These are phyloP conservation scores for Zaprionus tsacasi DNA, from an alignment of 1,140 invertebrate species.

Conservation along the genomic window DNA sequence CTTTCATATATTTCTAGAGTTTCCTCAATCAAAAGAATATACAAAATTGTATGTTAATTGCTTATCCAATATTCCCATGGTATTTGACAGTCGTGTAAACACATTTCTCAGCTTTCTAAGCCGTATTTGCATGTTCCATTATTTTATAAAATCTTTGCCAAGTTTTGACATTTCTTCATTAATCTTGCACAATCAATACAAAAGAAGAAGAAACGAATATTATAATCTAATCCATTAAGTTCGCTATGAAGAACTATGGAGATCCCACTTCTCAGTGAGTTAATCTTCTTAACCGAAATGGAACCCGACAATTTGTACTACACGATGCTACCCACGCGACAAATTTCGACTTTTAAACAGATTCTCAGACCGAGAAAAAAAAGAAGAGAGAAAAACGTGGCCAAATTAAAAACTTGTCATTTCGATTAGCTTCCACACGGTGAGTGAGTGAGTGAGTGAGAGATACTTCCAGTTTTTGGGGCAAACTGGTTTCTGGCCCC, in stretches of 20 bases:
- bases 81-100: not conserved
- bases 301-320: constrained; percentile 44
- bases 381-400: constrained; percentile 38
- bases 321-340: constrained; percentile 42
- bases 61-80: not conserved
- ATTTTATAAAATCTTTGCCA: constrained; percentile 22
- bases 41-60: not conserved
- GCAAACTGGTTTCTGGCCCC: constrained; percentile 31
- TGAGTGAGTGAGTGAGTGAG: not conserved
- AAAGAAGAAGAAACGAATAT: not conserved
- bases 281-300: constrained; percentile 38
- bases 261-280: not conserved
- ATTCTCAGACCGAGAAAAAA: constrained; percentile 18
- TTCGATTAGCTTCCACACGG: constrained; percentile 58
- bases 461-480: not conserved
- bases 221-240: constrained; percentile 24
- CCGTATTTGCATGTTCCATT: constrained; percentile 5
- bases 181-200: constrained; percentile 18
- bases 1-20: not conserved
- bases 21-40: not conserved
- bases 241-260: not conserved
- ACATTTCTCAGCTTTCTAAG: not conserved
- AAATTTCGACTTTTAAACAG: constrained; percentile 46
- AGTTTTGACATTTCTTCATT: constrained; percentile 32
- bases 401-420: constrained; percentile 74